Percentiles rank a stretch among this genome's conserved stretches.
Conservation (phyloP, 2,113 vertebrate species). For the Ginglymostoma cirratum region DNA sequence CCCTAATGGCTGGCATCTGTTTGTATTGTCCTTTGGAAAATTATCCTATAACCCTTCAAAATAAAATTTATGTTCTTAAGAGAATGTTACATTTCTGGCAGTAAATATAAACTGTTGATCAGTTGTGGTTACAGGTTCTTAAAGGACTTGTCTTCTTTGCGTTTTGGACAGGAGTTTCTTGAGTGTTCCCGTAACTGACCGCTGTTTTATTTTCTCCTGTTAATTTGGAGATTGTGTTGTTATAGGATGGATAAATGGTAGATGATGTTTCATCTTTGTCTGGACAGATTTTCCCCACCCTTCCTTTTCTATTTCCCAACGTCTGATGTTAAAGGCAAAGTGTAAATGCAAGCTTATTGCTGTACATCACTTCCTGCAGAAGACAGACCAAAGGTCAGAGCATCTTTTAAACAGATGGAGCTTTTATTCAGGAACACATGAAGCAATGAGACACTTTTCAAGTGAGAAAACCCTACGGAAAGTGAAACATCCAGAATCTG, state of each 20-base stretch:
- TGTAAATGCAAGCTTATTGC: background rate
- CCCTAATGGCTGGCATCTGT: background rate
- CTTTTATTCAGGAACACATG: constrained; percentile 33
- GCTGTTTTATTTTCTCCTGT: background rate
- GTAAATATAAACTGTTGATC: background rate
- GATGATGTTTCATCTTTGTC: too few species aligned
- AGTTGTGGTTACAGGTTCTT: background rate
- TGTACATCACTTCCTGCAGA: background rate
- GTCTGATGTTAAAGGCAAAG: background rate
- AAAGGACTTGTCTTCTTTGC: background rate
- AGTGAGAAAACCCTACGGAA: constrained; percentile 3
- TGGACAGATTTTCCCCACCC: background rate
- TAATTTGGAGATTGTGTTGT: background rate
- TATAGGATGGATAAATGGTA: background rate
- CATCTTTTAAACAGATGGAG: constrained; percentile 23
- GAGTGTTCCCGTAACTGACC: background rate
- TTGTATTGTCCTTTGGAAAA: background rate
- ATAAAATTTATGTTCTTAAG: background rate
- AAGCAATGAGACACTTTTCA: constrained; percentile 17
- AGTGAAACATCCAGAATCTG: constrained; percentile 28
- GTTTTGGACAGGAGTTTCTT: background rate
- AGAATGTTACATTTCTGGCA: background rate
- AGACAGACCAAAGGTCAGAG: background rate
- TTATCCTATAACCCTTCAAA: background rate
- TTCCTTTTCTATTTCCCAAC: background rate